These are phyloP conservation scores for Smutsia gigantea DNA, from an alignment of 2,797 vertebrate species.

Conservation along the genomic window DNA sequence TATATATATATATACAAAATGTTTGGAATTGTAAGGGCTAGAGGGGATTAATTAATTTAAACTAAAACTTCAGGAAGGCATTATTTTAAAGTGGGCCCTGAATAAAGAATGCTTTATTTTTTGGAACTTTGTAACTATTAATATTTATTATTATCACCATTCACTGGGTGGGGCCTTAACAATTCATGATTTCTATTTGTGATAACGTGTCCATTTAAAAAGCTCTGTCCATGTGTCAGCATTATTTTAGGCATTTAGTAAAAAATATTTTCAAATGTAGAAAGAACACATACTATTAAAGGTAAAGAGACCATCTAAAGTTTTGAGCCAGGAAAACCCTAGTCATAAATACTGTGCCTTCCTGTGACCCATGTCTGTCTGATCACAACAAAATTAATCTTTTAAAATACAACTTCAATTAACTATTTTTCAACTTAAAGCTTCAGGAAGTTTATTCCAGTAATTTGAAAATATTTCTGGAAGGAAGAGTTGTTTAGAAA, in stretches of 20 bases:
- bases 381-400: neutral
- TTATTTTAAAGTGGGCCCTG: neutral
- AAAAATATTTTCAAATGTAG: neutral
- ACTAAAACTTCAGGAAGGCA: neutral
- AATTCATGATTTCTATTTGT: neutral
- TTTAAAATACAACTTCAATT: neutral
- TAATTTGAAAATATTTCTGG: constrained; percentile 1
- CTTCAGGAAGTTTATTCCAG: neutral
- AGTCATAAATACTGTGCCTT: neutral
- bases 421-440: neutral
- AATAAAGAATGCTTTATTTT: neutral
- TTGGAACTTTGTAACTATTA: neutral
- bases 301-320: neutral
- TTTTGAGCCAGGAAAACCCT: neutral
- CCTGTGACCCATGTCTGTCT: neutral
- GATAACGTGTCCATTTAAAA: neutral
- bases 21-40: neutral
- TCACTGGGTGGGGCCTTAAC: neutral
- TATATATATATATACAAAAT: neutral
- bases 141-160: neutral
- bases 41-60: neutral
- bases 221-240: neutral
- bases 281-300: neutral
- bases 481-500: constrained; percentile 45
- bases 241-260: neutral